Conservation (phyloP, 2,888 invertebrate species). For the Poecilobothrus nobilitatus region DNA sequence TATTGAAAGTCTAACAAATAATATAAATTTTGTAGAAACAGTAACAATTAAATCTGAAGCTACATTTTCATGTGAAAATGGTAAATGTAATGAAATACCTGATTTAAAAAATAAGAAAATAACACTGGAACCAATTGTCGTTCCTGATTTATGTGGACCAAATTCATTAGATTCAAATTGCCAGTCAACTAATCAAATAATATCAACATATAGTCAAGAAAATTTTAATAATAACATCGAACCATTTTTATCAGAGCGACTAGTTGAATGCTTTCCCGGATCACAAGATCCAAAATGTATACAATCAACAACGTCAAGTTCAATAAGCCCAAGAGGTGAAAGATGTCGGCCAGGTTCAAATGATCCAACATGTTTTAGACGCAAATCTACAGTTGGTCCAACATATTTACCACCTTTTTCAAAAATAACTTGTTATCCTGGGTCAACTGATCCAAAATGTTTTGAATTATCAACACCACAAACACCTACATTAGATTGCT, state of each 20-base stretch:
- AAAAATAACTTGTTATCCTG: slow-evolving; percentile 31
- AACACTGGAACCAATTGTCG: not conserved
- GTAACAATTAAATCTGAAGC: too few relatives aligned
- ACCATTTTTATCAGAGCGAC: slow-evolving; percentile 31
- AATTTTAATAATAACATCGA: slow-evolving; percentile 21
- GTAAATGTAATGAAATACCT: not conserved
- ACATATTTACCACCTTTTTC: slow-evolving; percentile 14
- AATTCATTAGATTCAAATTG: not conserved
- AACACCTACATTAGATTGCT: slow-evolving; percentile 39
- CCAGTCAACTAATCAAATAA: not conserved
- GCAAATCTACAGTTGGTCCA: not conserved
- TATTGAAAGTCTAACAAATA: not conserved
- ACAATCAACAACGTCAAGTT: slow-evolving; percentile 15
- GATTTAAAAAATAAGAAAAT: not conserved
- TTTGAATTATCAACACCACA: slow-evolving; percentile 26
- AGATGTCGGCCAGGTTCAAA: slow-evolving; percentile 32
- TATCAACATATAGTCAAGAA: not conserved
- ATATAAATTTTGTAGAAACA: too few relatives aligned
- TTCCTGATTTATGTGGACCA: not conserved
- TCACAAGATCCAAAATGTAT: slow-evolving; percentile 34
- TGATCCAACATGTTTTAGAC: slow-evolving; percentile 24
- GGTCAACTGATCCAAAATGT: slow-evolving; percentile 35
- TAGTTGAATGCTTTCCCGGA: slow-evolving; percentile 32
- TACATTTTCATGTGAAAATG: too few relatives aligned
- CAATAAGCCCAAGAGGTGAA: slow-evolving; percentile 24